Base-by-base conservation (phyloP, 2,888 invertebrate genomes). In the Perizoma flavofasciatum region DNA sequence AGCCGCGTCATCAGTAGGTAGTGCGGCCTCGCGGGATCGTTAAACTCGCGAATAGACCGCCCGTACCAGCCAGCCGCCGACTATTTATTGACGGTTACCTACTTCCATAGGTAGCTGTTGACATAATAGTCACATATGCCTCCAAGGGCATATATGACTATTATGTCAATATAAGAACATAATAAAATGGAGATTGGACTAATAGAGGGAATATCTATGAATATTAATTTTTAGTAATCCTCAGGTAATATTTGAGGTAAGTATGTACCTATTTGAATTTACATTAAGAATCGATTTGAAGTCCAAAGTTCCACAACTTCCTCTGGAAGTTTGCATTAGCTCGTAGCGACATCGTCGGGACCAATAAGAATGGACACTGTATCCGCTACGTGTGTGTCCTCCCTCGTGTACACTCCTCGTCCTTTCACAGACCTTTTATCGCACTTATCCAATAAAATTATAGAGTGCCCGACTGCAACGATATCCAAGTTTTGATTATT, bases 1-100 rank as follows among this genome's bases (percentile, higher is more conserved):
- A 22, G 22, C 22, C 22, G 22, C 3, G 22, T 22, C 22, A 22
- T 68, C 68, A 53, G 56, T 65, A 69, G 63, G 65, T 73, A 74
- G 70, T 74, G 71, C 83, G 88, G 82, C 90, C 89, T 90, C 90
- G 89, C 77, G 66, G 67, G 90, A 86, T 74, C 89, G 77, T 90
- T 91, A 83, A 90, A 89, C 90, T 88, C 84, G 83, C 82, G 78
- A 83, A 84, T 83, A 81, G 77, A 78, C 69, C 74, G 75, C 77
- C 72, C 76, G 76, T 75, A 71, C 75, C 74, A 64, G 73, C 75
- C 74, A 64, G 73, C 68, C 66, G 70, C 65, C 75, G 75, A 74
- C 80, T 69, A 70, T 62, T 63, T 75, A 71, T 74, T 80, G 78
- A 81, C 74, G 75, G 5, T 78, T 74, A 74, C 77, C 22, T 22